Evolutionary conservation across 2,888 invertebrate genomes (phyloP), one percentile per base, ranked within the genome.

Genomic region (Lasioglossum marginatum): DNA sequence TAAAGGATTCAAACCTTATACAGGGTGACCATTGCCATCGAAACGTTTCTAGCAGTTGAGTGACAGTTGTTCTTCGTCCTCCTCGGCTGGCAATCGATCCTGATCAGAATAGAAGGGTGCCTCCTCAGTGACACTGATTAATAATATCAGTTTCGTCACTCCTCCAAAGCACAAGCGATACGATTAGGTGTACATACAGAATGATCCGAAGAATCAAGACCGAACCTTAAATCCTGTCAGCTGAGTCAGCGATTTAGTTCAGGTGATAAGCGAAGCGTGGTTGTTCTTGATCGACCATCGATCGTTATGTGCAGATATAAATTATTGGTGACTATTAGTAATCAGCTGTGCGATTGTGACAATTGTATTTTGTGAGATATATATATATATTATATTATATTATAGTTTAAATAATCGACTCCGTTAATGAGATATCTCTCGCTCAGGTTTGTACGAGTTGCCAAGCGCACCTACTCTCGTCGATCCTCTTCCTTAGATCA

Each of bases 121-220:
- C 66, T 19, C 34, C 19, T 19, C 31, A 4, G 66, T 66, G 66
- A 34, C 34, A 23, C 66, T 66, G 66, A 66, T 66, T 66, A 66
- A 66, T 70, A 71, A 27, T 19, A 40, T 71, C 40, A 71, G 43
- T 43, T 43, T 71, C 43, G 43, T 45, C 66, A 71, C 68, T 31
- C n/a, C 23, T 40, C 27, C 66, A 68, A 82, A 77, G 82, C 77
- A 82, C 40, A 73, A 73, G 72, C 45, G 45, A 37, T 45, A 27
- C 74, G 76, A n/a, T 40, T 16, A 31, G 68, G 23, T 60, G 37
- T 73, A 43, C 43, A 45, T 34, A 45, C 27, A 40, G 31, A 70
- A 71, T 57, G n/a, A 27, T 72, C 45, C 37, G 37, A 27, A 43
- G 27, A 71, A 43, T 19, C 52, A n/a, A 23, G 27, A 71, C 68